phyloP scores from a whole-genome alignment of 2,888 invertebrate species.

The Lasioglossum calceatum region DNA sequence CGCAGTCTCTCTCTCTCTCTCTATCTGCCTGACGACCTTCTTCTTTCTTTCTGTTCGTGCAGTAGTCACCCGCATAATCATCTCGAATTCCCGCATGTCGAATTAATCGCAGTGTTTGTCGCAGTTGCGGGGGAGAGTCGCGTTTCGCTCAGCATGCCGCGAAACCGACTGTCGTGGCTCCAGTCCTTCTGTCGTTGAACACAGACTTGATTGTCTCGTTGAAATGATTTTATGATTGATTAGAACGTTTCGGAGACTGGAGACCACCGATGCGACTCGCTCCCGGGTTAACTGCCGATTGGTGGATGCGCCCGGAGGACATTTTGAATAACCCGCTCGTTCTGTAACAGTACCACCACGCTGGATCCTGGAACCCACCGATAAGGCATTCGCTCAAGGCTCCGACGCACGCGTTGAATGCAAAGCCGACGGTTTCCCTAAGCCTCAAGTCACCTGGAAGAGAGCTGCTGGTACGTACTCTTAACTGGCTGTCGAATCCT shows the following conservation, averaged over 20 bases:
- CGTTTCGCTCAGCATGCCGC: slow-evolving; percentile 61
- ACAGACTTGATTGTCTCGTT: not conserved
- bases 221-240: not conserved
- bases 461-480: slow-evolving; percentile 94
- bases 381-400: slow-evolving; percentile 97
- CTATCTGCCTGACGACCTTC: slow-evolving; percentile 69
- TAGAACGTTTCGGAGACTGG: slow-evolving; percentile 19
- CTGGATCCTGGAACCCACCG: slow-evolving; percentile 97
- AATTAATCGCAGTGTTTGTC: slow-evolving; percentile 50
- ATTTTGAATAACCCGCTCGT: slow-evolving; percentile 56
- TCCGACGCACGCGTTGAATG: slow-evolving; percentile 97
- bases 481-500: not conserved
- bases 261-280: slow-evolving; percentile 59
- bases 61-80: slow-evolving; percentile 71
- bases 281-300: slow-evolving; percentile 68
- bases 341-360: slow-evolving; percentile 94
- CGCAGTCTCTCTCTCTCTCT: slow-evolving; percentile 54
- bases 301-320: slow-evolving; percentile 41
- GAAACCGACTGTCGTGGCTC: slow-evolving; percentile 43
- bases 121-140: slow-evolving; percentile 70
- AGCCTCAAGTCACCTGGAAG: slow-evolving; percentile 97
- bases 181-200: slow-evolving; percentile 15
- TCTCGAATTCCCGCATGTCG: slow-evolving; percentile 67
- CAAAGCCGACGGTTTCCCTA: slow-evolving; percentile 98
- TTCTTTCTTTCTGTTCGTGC: slow-evolving; percentile 61